Percentiles rank a stretch among this genome's conserved stretches.
Evolutionary conservation across 2,113 vertebrate genomes (phyloP).

Genomic region (Micromys minutus): DNA sequence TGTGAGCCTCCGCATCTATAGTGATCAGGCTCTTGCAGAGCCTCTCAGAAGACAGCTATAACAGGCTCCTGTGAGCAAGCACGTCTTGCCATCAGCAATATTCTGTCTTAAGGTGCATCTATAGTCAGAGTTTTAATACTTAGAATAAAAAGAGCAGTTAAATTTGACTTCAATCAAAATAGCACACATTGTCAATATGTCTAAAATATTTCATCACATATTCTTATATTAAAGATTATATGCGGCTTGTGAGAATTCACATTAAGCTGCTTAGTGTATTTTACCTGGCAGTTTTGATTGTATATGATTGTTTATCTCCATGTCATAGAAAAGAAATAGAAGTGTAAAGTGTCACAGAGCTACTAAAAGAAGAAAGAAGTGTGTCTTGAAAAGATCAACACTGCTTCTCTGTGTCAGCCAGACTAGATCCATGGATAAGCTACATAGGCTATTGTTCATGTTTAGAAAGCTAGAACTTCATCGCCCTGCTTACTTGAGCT

Average conservation of each 20-base stretch:
- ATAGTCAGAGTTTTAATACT: not conserved
- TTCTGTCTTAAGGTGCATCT: not conserved
- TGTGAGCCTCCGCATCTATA: too few species aligned
- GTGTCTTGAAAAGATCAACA: not conserved
- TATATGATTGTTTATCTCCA: not conserved
- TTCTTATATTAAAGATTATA: not conserved
- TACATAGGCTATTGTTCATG: not conserved
- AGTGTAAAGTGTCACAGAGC: not conserved
- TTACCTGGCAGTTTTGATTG: not conserved
- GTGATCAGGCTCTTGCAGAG: too few species aligned
- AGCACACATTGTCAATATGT: not conserved
- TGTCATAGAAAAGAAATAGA: not conserved
- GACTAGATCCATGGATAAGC: not conserved
- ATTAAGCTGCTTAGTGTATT: not conserved
- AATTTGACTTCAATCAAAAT: not conserved
- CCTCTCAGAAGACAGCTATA: too few species aligned
- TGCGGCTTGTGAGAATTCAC: constrained; percentile 1
- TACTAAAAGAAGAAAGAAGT: constrained; percentile 8
- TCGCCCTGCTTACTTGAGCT: not conserved
- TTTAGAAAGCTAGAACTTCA: not conserved
- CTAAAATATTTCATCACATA: not conserved
- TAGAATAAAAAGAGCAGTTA: not conserved
- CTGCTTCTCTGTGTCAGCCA: not conserved
- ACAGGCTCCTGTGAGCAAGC: too few species aligned
- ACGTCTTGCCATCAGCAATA: too few species aligned